phyloP scores from a whole-genome alignment of 2,797 vertebrate genomes.

The Gastrophryne carolinensis region DNA sequence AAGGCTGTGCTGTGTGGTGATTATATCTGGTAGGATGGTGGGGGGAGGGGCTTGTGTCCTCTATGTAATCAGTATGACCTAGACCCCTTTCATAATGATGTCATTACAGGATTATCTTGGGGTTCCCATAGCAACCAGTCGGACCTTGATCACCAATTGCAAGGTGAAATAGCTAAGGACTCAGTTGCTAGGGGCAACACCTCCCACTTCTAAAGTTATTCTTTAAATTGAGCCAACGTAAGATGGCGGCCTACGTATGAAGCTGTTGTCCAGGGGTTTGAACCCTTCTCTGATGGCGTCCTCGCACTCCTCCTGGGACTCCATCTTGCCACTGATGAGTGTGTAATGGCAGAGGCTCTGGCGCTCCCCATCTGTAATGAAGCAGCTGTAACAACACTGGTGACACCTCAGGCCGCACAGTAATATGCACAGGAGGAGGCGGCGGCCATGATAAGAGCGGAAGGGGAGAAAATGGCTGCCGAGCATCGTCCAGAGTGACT shows the following conservation, averaged over 20 bases:
- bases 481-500: not conserved
- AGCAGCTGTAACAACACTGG: not conserved
- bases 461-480: not conserved
- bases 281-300: not conserved
- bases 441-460: not conserved
- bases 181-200: not conserved
- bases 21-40: too few relatives aligned
- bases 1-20: too few relatives aligned
- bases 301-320: not conserved
- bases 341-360: not conserved
- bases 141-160: not conserved
- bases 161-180: not conserved
- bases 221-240: too few relatives aligned
- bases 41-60: too few relatives aligned
- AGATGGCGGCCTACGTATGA: not conserved
- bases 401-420: not conserved
- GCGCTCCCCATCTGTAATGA: not conserved
- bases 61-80: too few relatives aligned
- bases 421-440: not conserved
- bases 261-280: not conserved
- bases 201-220: not conserved
- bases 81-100: too few relatives aligned
- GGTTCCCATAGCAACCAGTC: not conserved
- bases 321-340: not conserved
- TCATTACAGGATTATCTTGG: too few relatives aligned